Evolutionary conservation across 2,888 invertebrate genomes (phyloP), one percentile per base, ranked within the genome.

Genomic region (Eulithis prunata): DNA sequence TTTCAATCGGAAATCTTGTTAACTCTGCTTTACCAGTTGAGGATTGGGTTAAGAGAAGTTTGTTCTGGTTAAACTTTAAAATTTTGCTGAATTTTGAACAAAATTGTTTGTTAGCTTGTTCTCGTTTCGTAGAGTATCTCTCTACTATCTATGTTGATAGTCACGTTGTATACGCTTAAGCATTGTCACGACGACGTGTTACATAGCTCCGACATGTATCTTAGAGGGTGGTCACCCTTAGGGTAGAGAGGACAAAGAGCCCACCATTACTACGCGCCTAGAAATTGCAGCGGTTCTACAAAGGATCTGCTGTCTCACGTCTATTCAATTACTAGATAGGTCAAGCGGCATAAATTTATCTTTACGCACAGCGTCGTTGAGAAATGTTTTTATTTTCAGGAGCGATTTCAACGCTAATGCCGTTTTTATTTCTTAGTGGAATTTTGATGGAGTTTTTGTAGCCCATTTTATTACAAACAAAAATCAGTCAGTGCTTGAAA

Each of bases 301-400:
- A 86, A 87, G 80, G 80, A 81, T 77, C 76, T 83, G 85, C 83
- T 82, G 83, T 84, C 79, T 88, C 87, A 87, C 82, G 82, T 83
- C 83, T 83, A 82, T 86, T 85, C 86, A 87, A 88, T 87, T 89
- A 87, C 80, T 74, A 73, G 72, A 82, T 79, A 83, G 85, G 85
- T 84, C 83, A 82, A 79, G 73, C 75, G 73, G 78, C 76, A 75
- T 75, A 74, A 73, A 67, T 74, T 71, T 74, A 73, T 75, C 69
- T 75, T 65, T 64, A 70, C 61, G 68, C 57, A 58, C 67, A 21
- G 47, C 14, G 49, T 52, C 13, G 66, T 60, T 38, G 41, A 55
- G 53, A 57, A 64, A 66, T 64, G 63, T 71, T 71, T 68, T 56
- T 62, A 67, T 68, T 69, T 66, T 66, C 66, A 62, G 58, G 45